Conservation (phyloP, 2,797 vertebrate genomes). For the Alca torda region DNA sequence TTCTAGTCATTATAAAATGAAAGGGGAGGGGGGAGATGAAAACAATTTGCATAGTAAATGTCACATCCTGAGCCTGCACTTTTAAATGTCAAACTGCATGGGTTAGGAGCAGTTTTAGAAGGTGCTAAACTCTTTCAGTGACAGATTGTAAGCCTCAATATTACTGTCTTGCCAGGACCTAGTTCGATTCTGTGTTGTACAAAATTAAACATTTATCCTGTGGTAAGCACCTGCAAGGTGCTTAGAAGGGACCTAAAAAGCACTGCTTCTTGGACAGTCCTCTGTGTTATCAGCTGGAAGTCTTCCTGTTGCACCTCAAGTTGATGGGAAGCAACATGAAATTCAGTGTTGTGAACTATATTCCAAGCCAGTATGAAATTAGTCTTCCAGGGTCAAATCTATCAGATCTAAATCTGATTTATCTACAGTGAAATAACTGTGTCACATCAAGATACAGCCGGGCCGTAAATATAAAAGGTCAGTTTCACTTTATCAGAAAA, state of each 20-base stretch:
- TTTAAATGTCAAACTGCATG: constrained; percentile 21
- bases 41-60: constrained; percentile 11
- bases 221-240: background rate
- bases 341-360: background rate
- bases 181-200: background rate
- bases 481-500: background rate
- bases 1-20: background rate
- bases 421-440: background rate
- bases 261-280: background rate
- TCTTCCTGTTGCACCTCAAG: background rate
- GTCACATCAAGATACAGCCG: background rate
- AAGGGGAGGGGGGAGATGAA: background rate
- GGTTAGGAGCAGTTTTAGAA: background rate
- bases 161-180: background rate
- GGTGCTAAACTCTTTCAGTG: background rate
- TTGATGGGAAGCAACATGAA: background rate
- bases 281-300: background rate
- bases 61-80: background rate
- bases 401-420: background rate
- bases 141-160: background rate
- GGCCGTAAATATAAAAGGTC: background rate
- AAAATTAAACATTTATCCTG: background rate
- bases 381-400: background rate
- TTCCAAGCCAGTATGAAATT: background rate
- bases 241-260: no score